phyloP scores from a whole-genome alignment of 2,888 invertebrate species.

The Mamestra brassicae region DNA sequence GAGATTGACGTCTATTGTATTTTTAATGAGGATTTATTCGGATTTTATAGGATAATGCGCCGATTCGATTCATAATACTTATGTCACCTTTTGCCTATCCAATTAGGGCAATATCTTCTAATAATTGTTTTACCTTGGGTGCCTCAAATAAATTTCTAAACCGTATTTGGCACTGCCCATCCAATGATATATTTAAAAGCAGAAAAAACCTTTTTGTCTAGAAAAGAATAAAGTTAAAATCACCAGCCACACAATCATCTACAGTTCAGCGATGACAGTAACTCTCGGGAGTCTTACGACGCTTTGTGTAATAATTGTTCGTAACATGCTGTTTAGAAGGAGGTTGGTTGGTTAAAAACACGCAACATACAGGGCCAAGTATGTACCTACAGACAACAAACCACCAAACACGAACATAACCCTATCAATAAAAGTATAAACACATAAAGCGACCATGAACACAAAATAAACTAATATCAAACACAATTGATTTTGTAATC shows the following conservation, averaged over 20 bases:
- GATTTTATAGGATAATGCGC: background rate
- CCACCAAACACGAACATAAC: background rate
- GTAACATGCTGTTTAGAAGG: no score
- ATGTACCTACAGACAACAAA: conserved; percentile 1
- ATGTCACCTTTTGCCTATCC: background rate
- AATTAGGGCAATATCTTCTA: background rate
- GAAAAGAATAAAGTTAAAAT: no score
- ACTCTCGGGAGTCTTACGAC: background rate
- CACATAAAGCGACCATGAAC: conserved; percentile 46
- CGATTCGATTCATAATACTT: background rate
- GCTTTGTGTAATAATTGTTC: background rate
- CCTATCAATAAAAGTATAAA: conserved; percentile 27
- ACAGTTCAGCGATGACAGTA: no score
- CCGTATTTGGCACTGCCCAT: no score
- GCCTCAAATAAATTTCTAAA: no score
- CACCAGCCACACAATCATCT: no score
- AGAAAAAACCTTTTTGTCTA: no score
- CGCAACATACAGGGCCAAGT: background rate
- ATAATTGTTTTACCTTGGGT: background rate
- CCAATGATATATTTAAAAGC: no score
- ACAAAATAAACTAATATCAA: conserved; percentile 45
- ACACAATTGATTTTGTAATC: conserved; percentile 53
- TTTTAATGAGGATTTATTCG: background rate
- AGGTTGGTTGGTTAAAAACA: background rate
- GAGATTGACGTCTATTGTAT: background rate